Evolutionary conservation across 2,888 invertebrate genomes (phyloP).

Genomic region (Melieria crassipennis): DNA sequence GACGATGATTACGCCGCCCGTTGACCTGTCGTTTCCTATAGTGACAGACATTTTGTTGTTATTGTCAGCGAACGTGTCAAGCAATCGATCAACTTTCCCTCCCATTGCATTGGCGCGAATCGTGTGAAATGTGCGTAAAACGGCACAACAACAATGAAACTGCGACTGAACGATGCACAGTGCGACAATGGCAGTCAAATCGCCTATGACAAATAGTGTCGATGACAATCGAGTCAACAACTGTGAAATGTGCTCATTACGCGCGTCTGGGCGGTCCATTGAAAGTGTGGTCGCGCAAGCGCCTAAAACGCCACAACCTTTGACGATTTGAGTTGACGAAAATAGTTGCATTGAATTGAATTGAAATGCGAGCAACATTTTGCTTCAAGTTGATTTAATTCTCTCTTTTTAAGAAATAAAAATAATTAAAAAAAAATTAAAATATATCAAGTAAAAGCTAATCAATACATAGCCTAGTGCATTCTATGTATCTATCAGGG

Average conservation of each 20-base stretch:
- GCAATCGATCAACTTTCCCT: slow-evolving; percentile 56
- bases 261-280: background rate
- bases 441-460: too few relatives aligned
- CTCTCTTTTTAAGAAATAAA: too few relatives aligned
- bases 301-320: too few relatives aligned
- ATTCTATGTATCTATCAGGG: too few relatives aligned
- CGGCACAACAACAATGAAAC: background rate
- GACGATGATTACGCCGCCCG: slow-evolving; percentile 24
- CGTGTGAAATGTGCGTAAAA: slow-evolving; percentile 13
- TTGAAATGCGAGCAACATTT: too few relatives aligned
- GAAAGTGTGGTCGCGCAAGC: too few relatives aligned
- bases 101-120: slow-evolving; percentile 3
- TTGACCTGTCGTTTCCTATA: slow-evolving; percentile 14
- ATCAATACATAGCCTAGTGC: too few relatives aligned
- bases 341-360: too few relatives aligned
- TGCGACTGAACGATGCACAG: background rate
- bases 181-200: slow-evolving; percentile 5
- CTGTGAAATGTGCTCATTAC: slow-evolving; percentile 31
- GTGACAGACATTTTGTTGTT: slow-evolving; percentile 14
- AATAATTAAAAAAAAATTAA: too few relatives aligned
- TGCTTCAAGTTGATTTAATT: too few relatives aligned
- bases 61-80: slow-evolving; percentile 43
- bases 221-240: slow-evolving; percentile 54
- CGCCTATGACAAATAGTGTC: slow-evolving; percentile 55
- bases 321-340: too few relatives aligned